A percentile compares a stretch with the other conserved stretches of the same genome.
Conservation (phyloP, 2,888 invertebrate species). For the Pachymerium ferrugineum region DNA sequence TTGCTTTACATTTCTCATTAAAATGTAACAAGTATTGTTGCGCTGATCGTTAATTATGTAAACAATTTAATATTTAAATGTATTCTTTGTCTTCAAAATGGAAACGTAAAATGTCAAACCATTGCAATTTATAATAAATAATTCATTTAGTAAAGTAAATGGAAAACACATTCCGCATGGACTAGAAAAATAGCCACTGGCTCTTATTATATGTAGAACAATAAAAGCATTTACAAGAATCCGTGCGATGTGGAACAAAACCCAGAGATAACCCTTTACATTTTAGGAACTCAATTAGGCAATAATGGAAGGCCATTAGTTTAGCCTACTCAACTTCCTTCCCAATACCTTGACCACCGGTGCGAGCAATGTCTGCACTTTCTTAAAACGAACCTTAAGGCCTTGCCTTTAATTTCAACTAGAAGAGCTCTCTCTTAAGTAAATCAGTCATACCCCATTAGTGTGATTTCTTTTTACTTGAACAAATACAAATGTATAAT, state of each 20-base stretch:
- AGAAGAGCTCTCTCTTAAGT: too few species aligned
- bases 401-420: neutral
- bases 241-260: neutral
- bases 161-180: neutral
- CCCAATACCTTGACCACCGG: neutral
- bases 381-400: neutral
- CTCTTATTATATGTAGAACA: neutral
- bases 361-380: neutral
- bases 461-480: too few species aligned
- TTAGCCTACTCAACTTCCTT: neutral
- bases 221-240: neutral
- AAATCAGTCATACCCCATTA: too few species aligned
- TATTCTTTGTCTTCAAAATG: too few species aligned
- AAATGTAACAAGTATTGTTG: too few species aligned
- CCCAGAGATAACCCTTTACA: slow-evolving; percentile 1
- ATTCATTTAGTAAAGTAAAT: too few species aligned
- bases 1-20: too few species aligned
- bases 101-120: too few species aligned
- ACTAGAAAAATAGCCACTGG: neutral
- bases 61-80: too few species aligned
- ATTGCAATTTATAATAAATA: too few species aligned
- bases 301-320: slow-evolving; percentile 24
- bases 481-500: too few species aligned
- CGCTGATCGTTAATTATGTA: too few species aligned
- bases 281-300: slow-evolving; percentile 17